Evolutionary conservation across 1,140 invertebrate species (phyloP).

Genomic region (Papilio polyxenes): DNA sequence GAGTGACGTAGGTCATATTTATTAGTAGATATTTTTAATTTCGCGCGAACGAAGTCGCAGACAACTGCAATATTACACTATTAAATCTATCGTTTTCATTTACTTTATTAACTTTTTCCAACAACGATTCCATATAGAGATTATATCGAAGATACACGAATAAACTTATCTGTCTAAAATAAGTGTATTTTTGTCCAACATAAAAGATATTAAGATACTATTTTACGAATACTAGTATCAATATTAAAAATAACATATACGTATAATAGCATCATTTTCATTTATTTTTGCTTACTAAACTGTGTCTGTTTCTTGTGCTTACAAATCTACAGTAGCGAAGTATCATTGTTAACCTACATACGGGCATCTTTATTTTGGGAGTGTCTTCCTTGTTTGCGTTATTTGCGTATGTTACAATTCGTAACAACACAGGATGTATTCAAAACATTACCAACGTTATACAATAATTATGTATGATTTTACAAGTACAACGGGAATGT

Average conservation of each 20-base stretch:
- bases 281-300: constrained; percentile 18
- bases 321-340: constrained; percentile 41
- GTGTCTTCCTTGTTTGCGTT: constrained; percentile 62
- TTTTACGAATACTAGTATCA: neutral
- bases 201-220: too few species aligned
- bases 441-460: constrained; percentile 56
- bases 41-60: too few species aligned
- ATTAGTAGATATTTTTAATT: too few species aligned
- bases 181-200: too few species aligned
- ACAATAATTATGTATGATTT: constrained; percentile 37
- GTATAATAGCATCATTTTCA: neutral
- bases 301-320: constrained; percentile 22
- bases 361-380: constrained; percentile 61
- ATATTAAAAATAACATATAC: neutral
- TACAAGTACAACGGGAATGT: neutral
- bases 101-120: too few species aligned
- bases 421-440: constrained; percentile 53
- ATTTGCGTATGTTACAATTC: constrained; percentile 47
- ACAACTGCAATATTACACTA: too few species aligned
- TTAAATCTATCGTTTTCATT: too few species aligned
- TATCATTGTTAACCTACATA: constrained; percentile 55
- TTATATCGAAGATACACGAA: too few species aligned
- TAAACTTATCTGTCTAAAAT: too few species aligned
- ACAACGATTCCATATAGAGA: too few species aligned
- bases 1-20: too few species aligned